These are phyloP conservation scores for Dynastes grantii DNA, from an alignment of 2,888 invertebrate genomes.

Conservation along the genomic window DNA sequence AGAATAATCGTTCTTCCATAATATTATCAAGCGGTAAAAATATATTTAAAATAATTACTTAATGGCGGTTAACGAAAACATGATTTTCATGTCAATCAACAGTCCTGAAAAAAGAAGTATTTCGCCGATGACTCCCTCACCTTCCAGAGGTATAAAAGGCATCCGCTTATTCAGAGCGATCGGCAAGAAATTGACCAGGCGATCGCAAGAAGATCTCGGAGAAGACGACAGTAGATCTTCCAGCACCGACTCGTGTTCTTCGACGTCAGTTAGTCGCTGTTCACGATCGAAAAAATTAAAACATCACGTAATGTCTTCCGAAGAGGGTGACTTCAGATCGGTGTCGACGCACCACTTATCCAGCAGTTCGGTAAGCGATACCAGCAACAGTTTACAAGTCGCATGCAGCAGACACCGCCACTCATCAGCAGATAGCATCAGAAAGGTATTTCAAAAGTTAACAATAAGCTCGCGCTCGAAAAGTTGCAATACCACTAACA, in stretches of 20 bases:
- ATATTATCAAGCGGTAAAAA: constrained; percentile 11
- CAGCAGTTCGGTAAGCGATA: constrained; percentile 76
- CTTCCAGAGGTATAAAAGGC: constrained; percentile 74
- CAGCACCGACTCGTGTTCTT: constrained; percentile 70
- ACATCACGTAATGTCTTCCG: constrained; percentile 58
- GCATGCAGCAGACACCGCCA: constrained; percentile 66
- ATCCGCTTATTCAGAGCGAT: constrained; percentile 79
- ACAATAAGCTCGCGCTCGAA: constrained; percentile 76
- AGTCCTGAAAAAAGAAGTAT: constrained; percentile 65
- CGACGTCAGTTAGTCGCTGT: constrained; percentile 65
- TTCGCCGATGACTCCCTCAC: constrained; percentile 72
- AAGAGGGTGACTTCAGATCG: constrained; percentile 65
- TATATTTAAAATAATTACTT: constrained; percentile 51
- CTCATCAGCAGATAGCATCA: constrained; percentile 76
- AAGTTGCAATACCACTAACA: constrained; percentile 74
- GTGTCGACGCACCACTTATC: constrained; percentile 71
- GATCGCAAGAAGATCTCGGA: constrained; percentile 71
- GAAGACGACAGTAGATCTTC: constrained; percentile 71
- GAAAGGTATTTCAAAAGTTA: constrained; percentile 82
- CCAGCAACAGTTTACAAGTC: constrained; percentile 76
- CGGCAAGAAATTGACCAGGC: constrained; percentile 76
- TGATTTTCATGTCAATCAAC: constrained; percentile 61
- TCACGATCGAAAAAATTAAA: constrained; percentile 60
- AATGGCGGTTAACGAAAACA: constrained; percentile 57
- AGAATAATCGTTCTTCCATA: constrained; percentile 10